Evolutionary conservation across 2,113 vertebrate species (phyloP), one percentile per base, ranked within the genome.

Genomic region (Dicrurus megarhynchus): DNA sequence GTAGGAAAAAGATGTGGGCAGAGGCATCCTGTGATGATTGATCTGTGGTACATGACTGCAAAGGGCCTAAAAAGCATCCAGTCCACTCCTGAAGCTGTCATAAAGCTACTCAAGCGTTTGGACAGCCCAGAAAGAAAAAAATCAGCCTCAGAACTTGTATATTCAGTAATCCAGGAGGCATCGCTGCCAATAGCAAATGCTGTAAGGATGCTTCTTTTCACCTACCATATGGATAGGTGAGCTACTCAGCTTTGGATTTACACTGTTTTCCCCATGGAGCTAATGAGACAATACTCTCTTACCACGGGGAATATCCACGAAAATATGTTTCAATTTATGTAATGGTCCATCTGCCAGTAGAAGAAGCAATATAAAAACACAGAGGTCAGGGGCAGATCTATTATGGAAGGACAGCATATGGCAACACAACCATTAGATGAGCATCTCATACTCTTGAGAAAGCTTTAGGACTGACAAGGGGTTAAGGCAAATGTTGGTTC

Each of bases 401-500:
- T 96, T 98, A 91, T 88, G 75, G 94, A 94, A 94, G 95, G 95
- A 95, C 94, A 97, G 89, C 96, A 94, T 94, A 86, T 92, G 96
- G 97, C 94, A 92, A 91, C 5, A 9, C 69, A 96, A 87, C 90
- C 89, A 95, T 98, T 97, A 95, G 93, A 97, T 97, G 92, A 97
- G 94, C 97, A 98, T 91, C 95, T 97, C 97, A 87, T 79, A 96
- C 96, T 94, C 96, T 95, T 97, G 96, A 96, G 96, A 93, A 95
- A 65, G 80, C 95, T 97, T 97, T 96, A 96, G 92, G 80, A 94
- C 81, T 97, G 95, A 96, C 96, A 97, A 97, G 96, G 94, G 97
- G 95, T 98, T 97, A 97, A 98, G 91, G 96, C 67, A 97, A 98
- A 97, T 89, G 93, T 97, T 97, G 97, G 86, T 96, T 98, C 87